These are phyloP conservation scores for Labia minor DNA, from an alignment of 2,888 invertebrate species.

Conservation along the genomic window DNA sequence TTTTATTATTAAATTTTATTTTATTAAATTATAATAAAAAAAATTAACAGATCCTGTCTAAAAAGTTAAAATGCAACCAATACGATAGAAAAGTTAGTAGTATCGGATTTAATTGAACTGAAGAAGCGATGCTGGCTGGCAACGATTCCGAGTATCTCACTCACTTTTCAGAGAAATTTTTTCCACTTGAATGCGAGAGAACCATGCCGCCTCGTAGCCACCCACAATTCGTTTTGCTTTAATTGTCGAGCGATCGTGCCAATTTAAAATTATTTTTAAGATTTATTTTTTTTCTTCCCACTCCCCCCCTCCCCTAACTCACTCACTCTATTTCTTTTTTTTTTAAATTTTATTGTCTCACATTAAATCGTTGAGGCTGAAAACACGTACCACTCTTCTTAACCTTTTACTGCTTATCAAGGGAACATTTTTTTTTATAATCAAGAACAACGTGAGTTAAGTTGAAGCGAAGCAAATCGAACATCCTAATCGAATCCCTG, in stretches of 20 bases:
- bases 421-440: not conserved
- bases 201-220: not conserved
- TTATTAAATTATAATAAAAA: too few species aligned
- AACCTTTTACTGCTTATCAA: not conserved
- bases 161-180: not conserved
- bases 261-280: not conserved
- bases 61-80: too few species aligned
- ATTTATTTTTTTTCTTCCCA: too few species aligned
- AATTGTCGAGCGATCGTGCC: constrained; percentile 1
- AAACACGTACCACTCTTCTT: constrained; percentile 4
- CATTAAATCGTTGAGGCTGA: not conserved
- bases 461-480: not conserved
- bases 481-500: not conserved
- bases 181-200: not conserved
- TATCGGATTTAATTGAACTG: too few species aligned
- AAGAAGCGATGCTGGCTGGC: too few species aligned
- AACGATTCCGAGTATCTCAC: too few species aligned
- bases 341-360: constrained; percentile 4
- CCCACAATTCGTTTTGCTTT: constrained; percentile 7
- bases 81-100: too few species aligned
- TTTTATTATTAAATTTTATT: too few species aligned
- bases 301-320: too few species aligned
- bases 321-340: not conserved
- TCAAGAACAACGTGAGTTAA: not conserved
- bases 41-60: too few species aligned